phyloP scores from a whole-genome alignment of 2,797 vertebrate genomes.

The Platalea minor region DNA sequence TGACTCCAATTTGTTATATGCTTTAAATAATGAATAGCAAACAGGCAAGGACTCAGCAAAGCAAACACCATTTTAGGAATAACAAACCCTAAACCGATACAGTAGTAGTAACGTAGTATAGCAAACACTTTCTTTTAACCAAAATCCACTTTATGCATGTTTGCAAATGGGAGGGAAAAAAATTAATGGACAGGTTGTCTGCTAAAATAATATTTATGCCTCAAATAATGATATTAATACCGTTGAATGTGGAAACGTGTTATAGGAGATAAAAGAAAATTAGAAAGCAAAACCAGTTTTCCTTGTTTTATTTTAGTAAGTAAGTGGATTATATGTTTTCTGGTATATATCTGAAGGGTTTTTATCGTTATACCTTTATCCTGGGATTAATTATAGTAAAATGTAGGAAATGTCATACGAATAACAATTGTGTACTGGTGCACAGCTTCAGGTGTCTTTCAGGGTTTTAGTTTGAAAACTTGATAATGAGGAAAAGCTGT shows the following conservation, averaged over 20 bases:
- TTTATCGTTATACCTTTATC: background rate
- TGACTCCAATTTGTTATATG: background rate
- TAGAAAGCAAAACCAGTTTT: background rate
- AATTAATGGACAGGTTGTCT: background rate
- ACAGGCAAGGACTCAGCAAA: background rate
- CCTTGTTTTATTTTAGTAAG: background rate
- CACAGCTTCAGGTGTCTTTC: slow-evolving; percentile 27
- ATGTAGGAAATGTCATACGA: background rate
- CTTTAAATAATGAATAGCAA: slow-evolving; percentile 5
- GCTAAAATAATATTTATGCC: background rate
- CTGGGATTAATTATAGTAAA: background rate
- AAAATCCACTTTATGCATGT: background rate
- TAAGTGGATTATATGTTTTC: background rate
- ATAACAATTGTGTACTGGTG: background rate
- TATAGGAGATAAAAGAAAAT: background rate
- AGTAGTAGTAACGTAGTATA: background rate
- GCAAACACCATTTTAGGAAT: background rate
- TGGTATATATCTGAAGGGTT: background rate
- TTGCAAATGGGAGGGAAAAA: background rate
- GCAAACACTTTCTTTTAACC: background rate
- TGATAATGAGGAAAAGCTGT: slow-evolving; percentile 31
- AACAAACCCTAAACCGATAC: background rate
- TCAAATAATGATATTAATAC: background rate
- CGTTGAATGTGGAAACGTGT: background rate
- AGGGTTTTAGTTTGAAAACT: slow-evolving; percentile 20